These are phyloP conservation scores for Thalassoma bifasciatum DNA, from an alignment of 2,113 vertebrate genomes.

Conservation along the genomic window DNA sequence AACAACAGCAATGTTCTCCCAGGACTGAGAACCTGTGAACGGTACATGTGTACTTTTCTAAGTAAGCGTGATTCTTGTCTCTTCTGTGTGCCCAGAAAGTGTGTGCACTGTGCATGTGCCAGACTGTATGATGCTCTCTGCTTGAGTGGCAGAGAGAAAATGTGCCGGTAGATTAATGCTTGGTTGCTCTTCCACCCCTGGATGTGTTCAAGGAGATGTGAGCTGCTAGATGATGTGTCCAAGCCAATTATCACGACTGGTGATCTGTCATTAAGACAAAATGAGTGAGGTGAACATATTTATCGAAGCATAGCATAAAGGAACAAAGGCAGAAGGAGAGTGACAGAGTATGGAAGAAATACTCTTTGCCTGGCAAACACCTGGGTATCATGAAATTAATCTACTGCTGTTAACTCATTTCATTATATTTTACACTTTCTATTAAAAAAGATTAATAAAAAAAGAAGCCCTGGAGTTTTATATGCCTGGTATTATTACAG, in stretches of 20 bases:
- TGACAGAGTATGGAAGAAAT: not conserved
- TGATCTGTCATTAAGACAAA: slow-evolving; percentile 31
- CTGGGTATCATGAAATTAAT: no score
- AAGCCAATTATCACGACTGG: slow-evolving; percentile 43
- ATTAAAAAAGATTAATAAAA: no score
- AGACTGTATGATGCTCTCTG: not conserved
- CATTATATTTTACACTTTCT: no score
- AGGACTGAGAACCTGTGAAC: not conserved
- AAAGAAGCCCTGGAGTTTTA: no score
- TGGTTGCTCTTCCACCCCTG: slow-evolving; percentile 27
- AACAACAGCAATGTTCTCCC: not conserved
- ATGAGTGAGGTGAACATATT: not conserved
- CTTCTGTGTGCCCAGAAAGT: slow-evolving; percentile 13
- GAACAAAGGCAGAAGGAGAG: slow-evolving; percentile 10
- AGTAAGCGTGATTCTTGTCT: slow-evolving; percentile 1
- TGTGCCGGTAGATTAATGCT: slow-evolving; percentile 25
- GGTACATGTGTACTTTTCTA: slow-evolving; percentile 6
- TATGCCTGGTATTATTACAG: no score
- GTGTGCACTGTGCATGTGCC: not conserved
- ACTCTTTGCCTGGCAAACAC: no score
- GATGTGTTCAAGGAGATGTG: slow-evolving; percentile 31
- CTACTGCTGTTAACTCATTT: no score
- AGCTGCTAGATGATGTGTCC: slow-evolving; percentile 57
- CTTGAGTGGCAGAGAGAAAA: slow-evolving; percentile 38
- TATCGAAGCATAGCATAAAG: slow-evolving; percentile 9